Evolutionary conservation across 2,888 invertebrate species (phyloP).

Genomic region (Harpalus rufipes): DNA sequence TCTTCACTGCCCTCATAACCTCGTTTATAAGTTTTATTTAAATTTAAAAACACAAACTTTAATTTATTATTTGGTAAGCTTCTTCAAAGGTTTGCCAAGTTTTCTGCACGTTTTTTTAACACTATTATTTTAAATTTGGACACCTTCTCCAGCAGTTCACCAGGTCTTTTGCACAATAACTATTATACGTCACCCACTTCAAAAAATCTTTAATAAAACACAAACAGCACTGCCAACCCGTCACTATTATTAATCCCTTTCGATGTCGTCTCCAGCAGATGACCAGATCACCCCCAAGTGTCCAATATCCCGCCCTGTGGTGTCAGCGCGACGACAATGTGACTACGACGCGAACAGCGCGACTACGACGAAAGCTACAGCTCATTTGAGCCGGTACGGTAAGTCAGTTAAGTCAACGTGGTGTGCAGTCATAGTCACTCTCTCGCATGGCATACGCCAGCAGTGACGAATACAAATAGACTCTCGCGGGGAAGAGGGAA

Average conservation of each 20-base stretch:
- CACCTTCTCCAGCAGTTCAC: neutral
- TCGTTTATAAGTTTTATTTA: no score
- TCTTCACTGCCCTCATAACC: no score
- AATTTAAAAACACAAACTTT: no score
- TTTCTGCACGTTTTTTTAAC: neutral
- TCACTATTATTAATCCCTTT: neutral
- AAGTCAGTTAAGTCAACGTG: conserved; percentile 71
- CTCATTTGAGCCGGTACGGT: conserved; percentile 72
- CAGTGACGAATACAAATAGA: conserved; percentile 76
- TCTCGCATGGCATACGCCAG: conserved; percentile 70
- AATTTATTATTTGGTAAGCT: no score
- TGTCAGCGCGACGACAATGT: neutral
- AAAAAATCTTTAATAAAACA: no score
- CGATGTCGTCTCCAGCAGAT: neutral
- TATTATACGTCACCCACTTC: no score
- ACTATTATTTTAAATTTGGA: neutral
- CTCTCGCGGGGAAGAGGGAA: conserved; percentile 30
- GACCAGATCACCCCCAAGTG: neutral
- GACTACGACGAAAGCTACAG: conserved; percentile 69
- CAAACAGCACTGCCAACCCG: no score
- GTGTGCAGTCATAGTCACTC: neutral
- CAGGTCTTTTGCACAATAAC: neutral
- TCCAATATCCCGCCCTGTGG: no score
- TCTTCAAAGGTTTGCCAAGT: no score
- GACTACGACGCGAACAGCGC: neutral